These are phyloP conservation scores for Harpalus rufipes DNA, from an alignment of 2,888 invertebrate species.

Conservation along the genomic window DNA sequence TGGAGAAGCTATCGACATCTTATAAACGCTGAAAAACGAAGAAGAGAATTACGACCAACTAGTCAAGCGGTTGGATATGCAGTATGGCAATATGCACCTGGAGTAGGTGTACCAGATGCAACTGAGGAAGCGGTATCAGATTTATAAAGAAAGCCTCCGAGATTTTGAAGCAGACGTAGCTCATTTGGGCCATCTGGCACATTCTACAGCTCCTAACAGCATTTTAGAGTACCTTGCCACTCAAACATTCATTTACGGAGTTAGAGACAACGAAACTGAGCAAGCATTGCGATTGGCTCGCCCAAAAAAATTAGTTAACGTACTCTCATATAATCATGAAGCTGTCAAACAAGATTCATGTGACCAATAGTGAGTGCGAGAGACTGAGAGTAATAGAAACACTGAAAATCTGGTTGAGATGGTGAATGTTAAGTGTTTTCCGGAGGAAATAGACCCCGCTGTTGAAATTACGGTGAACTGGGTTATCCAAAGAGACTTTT, in stretches of 20 bases:
- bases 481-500: too few species aligned
- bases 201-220: not conserved
- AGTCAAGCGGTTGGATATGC: slow-evolving; percentile 8
- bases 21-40: not conserved
- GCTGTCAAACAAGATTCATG: not conserved
- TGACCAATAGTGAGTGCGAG: not conserved
- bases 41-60: slow-evolving; percentile 4
- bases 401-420: too few species aligned
- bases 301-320: not conserved
- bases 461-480: not conserved
- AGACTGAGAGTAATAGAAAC: not conserved
- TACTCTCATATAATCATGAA: too few species aligned
- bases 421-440: not conserved
- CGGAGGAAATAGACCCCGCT: not conserved
- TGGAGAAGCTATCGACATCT: slow-evolving; percentile 3
- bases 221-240: too few species aligned
- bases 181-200: not conserved
- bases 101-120: slow-evolving; percentile 1
- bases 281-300: not conserved
- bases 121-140: slow-evolving; percentile 11
- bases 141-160: not conserved
- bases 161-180: not conserved
- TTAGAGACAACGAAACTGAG: not conserved
- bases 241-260: not conserved
- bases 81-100: slow-evolving; percentile 4